Percentiles rank a stretch among this genome's conserved stretches.
Conservation (phyloP, 23 tunicate species). For the Halocynthia roretzi region DNA sequence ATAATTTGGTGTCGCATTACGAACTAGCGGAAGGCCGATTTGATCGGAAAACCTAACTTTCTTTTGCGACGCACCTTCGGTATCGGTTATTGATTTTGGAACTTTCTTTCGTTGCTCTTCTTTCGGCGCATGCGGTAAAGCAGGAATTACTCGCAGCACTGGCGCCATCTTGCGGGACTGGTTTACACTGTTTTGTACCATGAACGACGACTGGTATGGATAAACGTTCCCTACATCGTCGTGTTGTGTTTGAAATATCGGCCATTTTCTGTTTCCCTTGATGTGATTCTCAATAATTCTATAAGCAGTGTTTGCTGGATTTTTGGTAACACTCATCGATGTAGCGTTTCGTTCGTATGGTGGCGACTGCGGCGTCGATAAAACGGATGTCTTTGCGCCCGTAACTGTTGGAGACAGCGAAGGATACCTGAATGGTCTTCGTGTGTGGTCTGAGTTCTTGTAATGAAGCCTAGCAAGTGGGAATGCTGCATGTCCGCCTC, state of each 20-base stretch:
- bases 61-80: slow-evolving; percentile 62
- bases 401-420: slow-evolving; percentile 11
- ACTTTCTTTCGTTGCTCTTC: background rate
- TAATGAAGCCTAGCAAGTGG: slow-evolving; percentile 2
- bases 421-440: slow-evolving; percentile 28
- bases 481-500: slow-evolving; percentile 4
- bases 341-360: slow-evolving; percentile 7
- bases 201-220: slow-evolving; percentile 28
- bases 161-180: slow-evolving; percentile 88
- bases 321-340: background rate
- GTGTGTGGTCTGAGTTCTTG: slow-evolving; percentile 12
- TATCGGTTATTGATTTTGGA: slow-evolving; percentile 25
- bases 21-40: slow-evolving; percentile 61
- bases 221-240: slow-evolving; percentile 4
- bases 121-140: slow-evolving; percentile 14
- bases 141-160: slow-evolving; percentile 56
- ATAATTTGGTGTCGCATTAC: slow-evolving; percentile 76
- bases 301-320: background rate
- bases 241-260: background rate
- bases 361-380: background rate
- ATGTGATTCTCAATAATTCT: slow-evolving; percentile 23
- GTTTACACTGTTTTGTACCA: slow-evolving; percentile 18
- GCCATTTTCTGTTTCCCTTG: slow-evolving; percentile 4
- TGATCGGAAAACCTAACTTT: slow-evolving; percentile 63
- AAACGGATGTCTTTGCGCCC: background rate